Evolutionary conservation across 2,113 vertebrate species (phyloP).

Genomic region (Nycticebus coucang): DNA sequence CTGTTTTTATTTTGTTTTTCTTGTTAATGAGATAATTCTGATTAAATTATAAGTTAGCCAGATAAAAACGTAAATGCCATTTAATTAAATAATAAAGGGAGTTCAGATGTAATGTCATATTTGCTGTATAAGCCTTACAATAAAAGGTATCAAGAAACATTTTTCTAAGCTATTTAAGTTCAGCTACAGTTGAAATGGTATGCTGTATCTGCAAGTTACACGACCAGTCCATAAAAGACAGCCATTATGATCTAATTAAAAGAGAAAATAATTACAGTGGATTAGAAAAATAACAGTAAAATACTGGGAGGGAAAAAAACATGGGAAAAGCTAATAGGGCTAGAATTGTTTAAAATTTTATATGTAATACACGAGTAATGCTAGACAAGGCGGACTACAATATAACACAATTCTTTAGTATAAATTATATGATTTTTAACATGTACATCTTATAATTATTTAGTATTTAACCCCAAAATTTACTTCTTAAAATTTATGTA

Average conservation of each 20-base stretch:
- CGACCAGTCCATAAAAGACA: background rate
- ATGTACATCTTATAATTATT: background rate
- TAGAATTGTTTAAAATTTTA: background rate
- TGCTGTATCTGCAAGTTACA: background rate
- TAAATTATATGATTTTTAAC: background rate
- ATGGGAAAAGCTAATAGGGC: background rate
- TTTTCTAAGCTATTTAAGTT: background rate
- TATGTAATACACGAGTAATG: background rate
- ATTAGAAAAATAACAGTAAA: background rate
- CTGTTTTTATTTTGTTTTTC: background rate
- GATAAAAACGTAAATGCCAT: background rate
- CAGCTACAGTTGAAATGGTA: background rate
- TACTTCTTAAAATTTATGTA: background rate
- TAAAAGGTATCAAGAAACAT: background rate
- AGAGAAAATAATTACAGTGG: background rate
- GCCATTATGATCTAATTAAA: background rate
- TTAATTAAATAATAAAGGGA: background rate
- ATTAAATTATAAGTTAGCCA: background rate
- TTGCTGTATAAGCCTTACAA: background rate
- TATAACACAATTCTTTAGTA: background rate
- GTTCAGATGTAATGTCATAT: background rate
- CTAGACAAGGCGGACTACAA: background rate
- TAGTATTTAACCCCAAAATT: background rate
- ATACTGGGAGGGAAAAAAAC: background rate
- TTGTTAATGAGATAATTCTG: background rate